Base-by-base conservation (phyloP, 2,113 vertebrate species). In the Coracopsis vasa region DNA sequence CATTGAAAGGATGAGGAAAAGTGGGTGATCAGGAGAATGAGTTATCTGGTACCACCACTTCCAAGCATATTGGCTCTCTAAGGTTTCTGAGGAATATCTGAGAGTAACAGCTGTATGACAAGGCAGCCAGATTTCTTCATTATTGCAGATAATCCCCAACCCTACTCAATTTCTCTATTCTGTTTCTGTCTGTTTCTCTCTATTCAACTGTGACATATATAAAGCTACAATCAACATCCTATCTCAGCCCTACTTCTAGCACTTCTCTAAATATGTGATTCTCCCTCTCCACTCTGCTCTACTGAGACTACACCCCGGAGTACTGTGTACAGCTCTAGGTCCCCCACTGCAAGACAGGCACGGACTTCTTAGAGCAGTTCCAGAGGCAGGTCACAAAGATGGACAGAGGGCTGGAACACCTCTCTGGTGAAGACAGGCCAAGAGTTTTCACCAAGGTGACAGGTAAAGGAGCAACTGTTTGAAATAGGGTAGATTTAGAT, bases 301-400 rank as follows among this genome's bases (percentile, higher is more conserved):
- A 1, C 1, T 6, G 33, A 74, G 48, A 45, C 6, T 4, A 35
- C 28, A 24, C 11, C 18, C 18, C 16, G 9, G 2, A 60, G 8
- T 51, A 15, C 27, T 18, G 25, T 0, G 0, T 33, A 20, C 48
- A 79, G 15, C 2, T 51, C 23, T 18, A 16, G 18, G 44, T 8
- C 3, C 12, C 6, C 6, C 27, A n/a, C 48, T 19, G 48, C 19
- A 60, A n/a, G 27, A 39, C 27, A 47, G 24, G 42, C 17, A 33
- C 5, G 4, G 16, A 39, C 31, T 31, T 47, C 18, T 23, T 62
- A 7, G 28, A 47, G n/a, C 4, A 27, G 21, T 41, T 50, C 35
- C 35, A 60, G 48, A 50, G 35, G 18, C 50, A 13, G 10, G 9
- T 16, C 35, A 51, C 4, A 1, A n/a, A 73, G 4, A 72, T 5